Evolutionary conservation across 2,888 invertebrate species (phyloP), one percentile per base, ranked within the genome.

Genomic region (Lottia gigantea): DNA sequence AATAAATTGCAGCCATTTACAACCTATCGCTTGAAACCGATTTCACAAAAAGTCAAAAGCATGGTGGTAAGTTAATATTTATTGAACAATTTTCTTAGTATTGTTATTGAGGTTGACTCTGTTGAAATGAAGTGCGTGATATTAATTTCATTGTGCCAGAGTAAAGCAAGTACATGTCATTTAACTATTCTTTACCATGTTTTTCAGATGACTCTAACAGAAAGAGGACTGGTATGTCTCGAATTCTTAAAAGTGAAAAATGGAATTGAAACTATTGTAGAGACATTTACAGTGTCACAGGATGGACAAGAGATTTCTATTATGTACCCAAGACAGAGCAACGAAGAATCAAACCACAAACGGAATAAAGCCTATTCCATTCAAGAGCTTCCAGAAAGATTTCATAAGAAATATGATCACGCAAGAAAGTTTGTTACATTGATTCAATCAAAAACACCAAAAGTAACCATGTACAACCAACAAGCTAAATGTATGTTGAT

Each of bases 401-500:
- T 15, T 23, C 55, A 55, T 14, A 55, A 55, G 55, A 55, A 55
- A 19, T 55, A 55, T 55, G 23, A 55, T 2, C 55, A 55, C 23
- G 55, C 55, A 19, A 55, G 55, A 55, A 55, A 55, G 55, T 55
- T 55, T 55, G 55, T 55, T 2, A 14, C 55, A 55, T 23, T 55
- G 23, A 23, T 55, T 55, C 55, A 55, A 14, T 55, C 55, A 0
- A 55, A 55, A 14, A 55, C 55, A 19, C 55, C 55, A 23, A 55
- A 55, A 55, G 55, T 55, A 14, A 55, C 55, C 19, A 55, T 55
- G 55, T 55, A 55, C 23, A 55, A 55, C 23, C 19, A 55, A 11
- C 19, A 55, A 55, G 55, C 55, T 19, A 55, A 55, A 16, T 55
- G 55, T 55, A 55, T 55, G 55, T 55, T 55, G 55, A 55, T 55